Evolutionary conservation across 1,140 invertebrate genomes (phyloP).

Genomic region (Megalonaias nervosa): DNA sequence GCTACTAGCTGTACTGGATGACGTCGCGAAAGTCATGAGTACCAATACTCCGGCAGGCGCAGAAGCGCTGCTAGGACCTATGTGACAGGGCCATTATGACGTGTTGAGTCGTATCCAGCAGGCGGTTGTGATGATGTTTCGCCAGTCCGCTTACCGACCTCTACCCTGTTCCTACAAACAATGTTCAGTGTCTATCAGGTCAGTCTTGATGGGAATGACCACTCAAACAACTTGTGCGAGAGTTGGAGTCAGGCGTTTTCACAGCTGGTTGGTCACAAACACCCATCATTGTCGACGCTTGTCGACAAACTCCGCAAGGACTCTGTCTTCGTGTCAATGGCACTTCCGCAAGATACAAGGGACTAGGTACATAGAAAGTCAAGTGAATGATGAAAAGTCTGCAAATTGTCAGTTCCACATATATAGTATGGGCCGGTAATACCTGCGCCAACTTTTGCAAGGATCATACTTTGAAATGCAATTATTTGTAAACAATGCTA

Average conservation of each 20-base stretch:
- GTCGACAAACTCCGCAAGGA: constrained; percentile 19
- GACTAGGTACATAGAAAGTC: constrained; percentile 15
- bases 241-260: constrained; percentile 20
- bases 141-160: too few relatives aligned
- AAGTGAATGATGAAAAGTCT: constrained; percentile 1
- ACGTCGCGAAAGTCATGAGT: too few relatives aligned
- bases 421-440: too few relatives aligned
- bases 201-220: constrained; percentile 1
- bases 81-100: too few relatives aligned
- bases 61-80: too few relatives aligned
- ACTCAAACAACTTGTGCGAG: constrained; percentile 28
- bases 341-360: constrained; percentile 4
- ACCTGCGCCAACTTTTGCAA: too few relatives aligned
- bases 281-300: constrained; percentile 18
- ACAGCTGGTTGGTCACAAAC: constrained; percentile 22
- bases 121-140: too few relatives aligned
- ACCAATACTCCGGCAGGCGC: too few relatives aligned
- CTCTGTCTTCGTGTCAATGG: constrained; percentile 5
- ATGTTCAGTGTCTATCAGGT: constrained; percentile 24
- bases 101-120: too few relatives aligned
- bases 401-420: background rate
- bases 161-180: constrained; percentile 11
- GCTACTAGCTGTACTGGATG: too few relatives aligned
- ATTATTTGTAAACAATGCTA: too few relatives aligned
- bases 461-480: too few relatives aligned